Conservation (phyloP, 2,113 vertebrate species). For the Monarcha castaneiventris region DNA sequence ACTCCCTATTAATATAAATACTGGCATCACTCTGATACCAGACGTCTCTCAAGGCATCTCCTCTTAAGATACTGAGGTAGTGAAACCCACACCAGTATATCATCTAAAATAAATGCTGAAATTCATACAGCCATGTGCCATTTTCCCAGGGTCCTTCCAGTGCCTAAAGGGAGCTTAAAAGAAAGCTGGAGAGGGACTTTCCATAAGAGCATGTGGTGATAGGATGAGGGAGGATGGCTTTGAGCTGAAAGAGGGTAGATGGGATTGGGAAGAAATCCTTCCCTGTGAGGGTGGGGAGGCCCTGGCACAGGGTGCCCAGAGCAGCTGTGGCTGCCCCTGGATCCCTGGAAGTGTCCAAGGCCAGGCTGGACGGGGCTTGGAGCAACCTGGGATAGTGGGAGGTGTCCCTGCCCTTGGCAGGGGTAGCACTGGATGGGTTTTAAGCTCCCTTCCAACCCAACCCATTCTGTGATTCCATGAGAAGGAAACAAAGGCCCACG, state of each 20-base stretch:
- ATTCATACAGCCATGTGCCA: background rate
- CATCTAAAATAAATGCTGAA: background rate
- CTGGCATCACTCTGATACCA: background rate
- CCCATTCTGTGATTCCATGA: background rate
- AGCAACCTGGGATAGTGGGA: accelerated
- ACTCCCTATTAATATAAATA: background rate
- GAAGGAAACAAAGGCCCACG: background rate
- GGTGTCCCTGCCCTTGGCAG: background rate
- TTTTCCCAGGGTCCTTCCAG: background rate
- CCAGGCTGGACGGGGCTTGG: background rate
- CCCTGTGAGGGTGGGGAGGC: background rate
- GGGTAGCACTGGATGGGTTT: accelerated
- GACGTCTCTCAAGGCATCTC: background rate
- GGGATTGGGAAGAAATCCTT: background rate
- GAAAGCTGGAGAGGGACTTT: background rate
- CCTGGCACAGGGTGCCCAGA: background rate
- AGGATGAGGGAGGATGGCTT: background rate
- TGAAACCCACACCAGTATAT: background rate
- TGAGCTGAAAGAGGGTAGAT: background rate
- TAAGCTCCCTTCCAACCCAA: background rate
- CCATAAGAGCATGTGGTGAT: background rate
- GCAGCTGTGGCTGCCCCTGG: background rate
- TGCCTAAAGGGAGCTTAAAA: background rate
- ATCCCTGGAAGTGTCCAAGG: background rate
- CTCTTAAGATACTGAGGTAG: background rate